Evolutionary conservation across 2,113 vertebrate species (phyloP).

Genomic region (Struthio camelus): DNA sequence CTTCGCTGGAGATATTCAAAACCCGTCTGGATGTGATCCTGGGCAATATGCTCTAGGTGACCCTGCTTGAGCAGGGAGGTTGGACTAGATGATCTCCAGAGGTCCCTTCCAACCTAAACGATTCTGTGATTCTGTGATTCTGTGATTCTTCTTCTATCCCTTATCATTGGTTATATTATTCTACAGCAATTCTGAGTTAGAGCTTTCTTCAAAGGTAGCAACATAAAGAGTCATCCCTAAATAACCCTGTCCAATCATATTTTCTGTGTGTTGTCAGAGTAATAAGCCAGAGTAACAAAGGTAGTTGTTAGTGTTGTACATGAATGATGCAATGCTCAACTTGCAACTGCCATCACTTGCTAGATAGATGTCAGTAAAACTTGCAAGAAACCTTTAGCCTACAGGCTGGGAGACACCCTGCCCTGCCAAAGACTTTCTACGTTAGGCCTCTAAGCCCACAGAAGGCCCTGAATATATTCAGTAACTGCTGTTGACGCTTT

Average conservation of each 20-base stretch:
- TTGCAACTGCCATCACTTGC: background rate
- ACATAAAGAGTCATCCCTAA: background rate
- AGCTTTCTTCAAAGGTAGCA: background rate
- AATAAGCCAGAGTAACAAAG: background rate
- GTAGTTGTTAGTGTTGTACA: background rate
- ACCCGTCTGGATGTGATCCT: too few species aligned
- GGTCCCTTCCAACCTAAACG: too few species aligned
- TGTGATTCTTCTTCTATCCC: background rate
- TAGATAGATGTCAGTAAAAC: constrained; percentile 7
- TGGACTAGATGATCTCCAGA: too few species aligned
- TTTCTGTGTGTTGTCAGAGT: background rate
- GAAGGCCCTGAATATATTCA: background rate
- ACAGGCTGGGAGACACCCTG: background rate
- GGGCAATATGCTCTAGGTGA: too few species aligned
- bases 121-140: too few species aligned
- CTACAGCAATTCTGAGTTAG: background rate
- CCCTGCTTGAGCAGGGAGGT: too few species aligned
- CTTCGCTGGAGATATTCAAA: too few species aligned
- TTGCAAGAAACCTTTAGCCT: background rate
- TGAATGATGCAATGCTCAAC: background rate
- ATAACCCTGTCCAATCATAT: background rate
- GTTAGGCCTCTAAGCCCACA: background rate
- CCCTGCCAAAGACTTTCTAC: background rate
- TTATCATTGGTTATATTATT: background rate
- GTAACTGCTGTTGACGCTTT: background rate